Conservation (phyloP, 2,888 invertebrate species). For the Lasioglossum pauxillum region DNA sequence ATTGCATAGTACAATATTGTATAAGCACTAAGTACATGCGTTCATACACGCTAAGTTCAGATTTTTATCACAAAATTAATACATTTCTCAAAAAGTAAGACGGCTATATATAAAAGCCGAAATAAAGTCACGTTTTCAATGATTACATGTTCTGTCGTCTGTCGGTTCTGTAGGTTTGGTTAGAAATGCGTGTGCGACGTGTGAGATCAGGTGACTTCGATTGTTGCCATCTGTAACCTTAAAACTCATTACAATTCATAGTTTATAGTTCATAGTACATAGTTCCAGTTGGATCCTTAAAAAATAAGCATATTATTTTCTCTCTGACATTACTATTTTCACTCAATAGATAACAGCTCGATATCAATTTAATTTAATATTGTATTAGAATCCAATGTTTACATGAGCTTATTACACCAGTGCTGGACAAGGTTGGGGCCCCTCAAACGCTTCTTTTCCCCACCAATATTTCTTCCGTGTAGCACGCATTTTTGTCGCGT, state of each 20-base stretch:
- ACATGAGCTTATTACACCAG: background rate
- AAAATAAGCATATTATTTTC: background rate
- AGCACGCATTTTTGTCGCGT: too few relatives aligned
- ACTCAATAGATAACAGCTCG: background rate
- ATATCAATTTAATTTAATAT: background rate
- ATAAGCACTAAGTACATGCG: too few relatives aligned
- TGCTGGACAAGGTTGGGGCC: background rate
- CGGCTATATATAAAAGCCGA: too few relatives aligned
- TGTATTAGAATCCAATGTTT: background rate
- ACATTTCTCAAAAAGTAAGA: background rate
- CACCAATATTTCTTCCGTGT: too few relatives aligned
- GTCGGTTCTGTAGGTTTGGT: constrained; percentile 1
- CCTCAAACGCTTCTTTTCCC: too few relatives aligned
- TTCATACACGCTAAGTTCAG: background rate
- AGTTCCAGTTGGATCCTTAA: background rate
- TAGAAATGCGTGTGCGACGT: background rate
- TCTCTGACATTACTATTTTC: background rate
- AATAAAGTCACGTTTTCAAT: constrained; percentile 23
- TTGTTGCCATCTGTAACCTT: background rate
- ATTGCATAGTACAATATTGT: background rate
- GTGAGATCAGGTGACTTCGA: background rate
- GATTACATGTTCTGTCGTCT: too few relatives aligned
- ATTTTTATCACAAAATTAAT: background rate
- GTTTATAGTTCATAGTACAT: background rate
- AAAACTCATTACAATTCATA: background rate